phyloP scores from a whole-genome alignment of 2,797 vertebrate genomes.

The Merluccius polli region DNA sequence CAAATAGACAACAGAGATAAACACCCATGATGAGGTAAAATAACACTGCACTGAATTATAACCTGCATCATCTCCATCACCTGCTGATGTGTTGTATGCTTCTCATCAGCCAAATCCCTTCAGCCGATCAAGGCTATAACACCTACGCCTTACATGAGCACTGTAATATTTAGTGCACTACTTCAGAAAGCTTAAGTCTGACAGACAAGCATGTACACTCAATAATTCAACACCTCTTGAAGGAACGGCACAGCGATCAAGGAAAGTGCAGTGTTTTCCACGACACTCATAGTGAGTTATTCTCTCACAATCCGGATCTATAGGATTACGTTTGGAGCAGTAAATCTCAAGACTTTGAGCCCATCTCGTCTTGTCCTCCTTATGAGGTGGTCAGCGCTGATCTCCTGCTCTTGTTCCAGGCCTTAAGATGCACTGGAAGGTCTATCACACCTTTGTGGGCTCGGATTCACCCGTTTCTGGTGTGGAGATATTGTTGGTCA shows the following conservation, averaged over 20 bases:
- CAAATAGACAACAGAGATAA: no score
- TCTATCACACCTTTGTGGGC: not conserved
- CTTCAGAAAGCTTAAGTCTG: not conserved
- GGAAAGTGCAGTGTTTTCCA: slow-evolving; percentile 63
- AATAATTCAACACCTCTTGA: not conserved
- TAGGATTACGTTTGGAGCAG: slow-evolving; percentile 56
- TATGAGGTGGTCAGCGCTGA: slow-evolving; percentile 31
- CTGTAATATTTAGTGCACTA: not conserved
- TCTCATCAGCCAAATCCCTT: not conserved
- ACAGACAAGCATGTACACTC: not conserved
- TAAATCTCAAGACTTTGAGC: slow-evolving; percentile 39
- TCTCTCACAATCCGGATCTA: slow-evolving; percentile 58
- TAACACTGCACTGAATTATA: not conserved
- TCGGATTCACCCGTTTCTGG: not conserved
- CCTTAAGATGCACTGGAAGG: slow-evolving; percentile 28
- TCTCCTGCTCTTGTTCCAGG: not conserved
- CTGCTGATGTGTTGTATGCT: not conserved
- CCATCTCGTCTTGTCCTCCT: slow-evolving; percentile 18
- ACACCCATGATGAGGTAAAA: not conserved
- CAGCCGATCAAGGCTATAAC: not conserved
- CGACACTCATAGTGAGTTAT: slow-evolving; percentile 49
- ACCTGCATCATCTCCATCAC: not conserved
- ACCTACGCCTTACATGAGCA: not conserved
- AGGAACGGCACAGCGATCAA: slow-evolving; percentile 44
- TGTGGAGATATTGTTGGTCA: not conserved